Evolutionary conservation across 2,797 vertebrate species (phyloP), one percentile per base, ranked within the genome.

Genomic region (Etheostoma perlongum): DNA sequence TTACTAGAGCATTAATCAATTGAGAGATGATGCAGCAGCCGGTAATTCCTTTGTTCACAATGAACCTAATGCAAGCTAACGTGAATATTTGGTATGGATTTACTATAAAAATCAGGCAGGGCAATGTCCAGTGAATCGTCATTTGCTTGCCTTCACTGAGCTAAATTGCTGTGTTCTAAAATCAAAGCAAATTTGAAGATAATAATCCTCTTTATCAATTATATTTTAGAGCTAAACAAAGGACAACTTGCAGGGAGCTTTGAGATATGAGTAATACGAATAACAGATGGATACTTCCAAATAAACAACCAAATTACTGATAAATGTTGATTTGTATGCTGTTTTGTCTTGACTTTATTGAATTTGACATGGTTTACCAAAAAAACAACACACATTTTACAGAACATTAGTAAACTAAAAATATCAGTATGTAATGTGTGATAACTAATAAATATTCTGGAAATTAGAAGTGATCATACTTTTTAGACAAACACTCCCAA

Each of bases 401-500:
- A 47, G 54, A 74, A n/a, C 36, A 23, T 42, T 2, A 14, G 27
- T 61, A 6, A 25, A 36, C 25, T 27, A 5, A 59, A 10, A 57
- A 30, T 2, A 30, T 42, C 18, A 16, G 0, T 16, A 6, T 5
- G 42, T 25, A 4, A 15, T n/a, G 9, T 61, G 8, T 52, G 14
- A 44, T 21, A 14, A 21, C 19, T 44, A 4, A 15, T 13, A n/a
- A 23, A 23, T 25, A 36, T 25, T 14, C 10, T 25, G n/a, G 1
- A 25, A 40, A 33, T 14, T 1, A 16, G 5, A 4, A 25, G 23
- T 44, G 46, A 19, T 58, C 18, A 27, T 33, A 2, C 13, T 42
- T 70, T 51, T 25, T 16, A 42, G 54, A 64, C 49, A 58, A 68
- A 73, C 23, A 47, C 25, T 30, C 57, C 40, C 27, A 25, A 21